Percentiles rank a stretch among this genome's conserved stretches.
phyloP scores from a whole-genome alignment of 2,888 invertebrate species.

The Volucella bombylans region DNA sequence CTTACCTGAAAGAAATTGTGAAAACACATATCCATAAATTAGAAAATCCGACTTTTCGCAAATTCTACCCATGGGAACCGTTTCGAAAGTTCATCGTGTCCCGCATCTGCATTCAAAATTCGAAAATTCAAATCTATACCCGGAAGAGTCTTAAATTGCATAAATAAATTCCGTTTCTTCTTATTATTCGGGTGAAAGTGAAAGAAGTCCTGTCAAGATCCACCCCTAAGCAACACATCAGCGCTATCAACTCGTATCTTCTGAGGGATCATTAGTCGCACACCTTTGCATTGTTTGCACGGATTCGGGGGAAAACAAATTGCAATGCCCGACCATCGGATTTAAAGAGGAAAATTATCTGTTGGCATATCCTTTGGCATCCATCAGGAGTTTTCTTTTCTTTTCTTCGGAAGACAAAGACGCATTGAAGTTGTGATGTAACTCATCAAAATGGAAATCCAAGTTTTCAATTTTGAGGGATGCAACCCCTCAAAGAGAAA shows the following conservation, averaged over 20 bases:
- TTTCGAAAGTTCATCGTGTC: slow-evolving; percentile 39
- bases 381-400: slow-evolving; percentile 58
- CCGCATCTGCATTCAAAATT: slow-evolving; percentile 44
- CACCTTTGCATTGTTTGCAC: slow-evolving; percentile 51
- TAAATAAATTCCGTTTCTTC: slow-evolving; percentile 33
- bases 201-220: slow-evolving; percentile 50
- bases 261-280: slow-evolving; percentile 51
- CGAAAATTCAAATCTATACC: slow-evolving; percentile 63
- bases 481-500: slow-evolving; percentile 22
- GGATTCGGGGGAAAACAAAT: slow-evolving; percentile 54
- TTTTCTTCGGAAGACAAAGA: slow-evolving; percentile 49
- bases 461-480: slow-evolving; percentile 35
- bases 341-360: slow-evolving; percentile 46
- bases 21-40: slow-evolving; percentile 67
- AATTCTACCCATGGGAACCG: slow-evolving; percentile 65
- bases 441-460: slow-evolving; percentile 69
- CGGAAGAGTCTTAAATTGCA: slow-evolving; percentile 68
- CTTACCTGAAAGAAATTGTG: slow-evolving; percentile 26
- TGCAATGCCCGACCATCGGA: slow-evolving; percentile 44
- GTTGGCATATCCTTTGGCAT: slow-evolving; percentile 60
- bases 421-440: slow-evolving; percentile 60
- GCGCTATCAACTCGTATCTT: slow-evolving; percentile 39
- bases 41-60: slow-evolving; percentile 58
- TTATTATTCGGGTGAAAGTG: slow-evolving; percentile 48
- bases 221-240: slow-evolving; percentile 55